These are phyloP conservation scores for Thyatira batis DNA, from an alignment of 2,888 invertebrate genomes.

Conservation along the genomic window DNA sequence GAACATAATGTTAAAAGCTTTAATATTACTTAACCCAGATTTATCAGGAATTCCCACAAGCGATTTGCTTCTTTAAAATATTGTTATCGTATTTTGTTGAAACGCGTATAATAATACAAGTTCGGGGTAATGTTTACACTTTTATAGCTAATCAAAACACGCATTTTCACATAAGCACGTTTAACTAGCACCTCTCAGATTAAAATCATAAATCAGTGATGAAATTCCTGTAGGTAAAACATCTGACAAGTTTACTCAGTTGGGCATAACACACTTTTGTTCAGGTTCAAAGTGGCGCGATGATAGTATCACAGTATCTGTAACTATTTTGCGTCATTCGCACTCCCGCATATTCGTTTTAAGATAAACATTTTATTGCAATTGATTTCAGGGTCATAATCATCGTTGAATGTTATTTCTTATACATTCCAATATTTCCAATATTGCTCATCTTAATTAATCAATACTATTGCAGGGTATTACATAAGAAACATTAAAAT, in stretches of 20 bases:
- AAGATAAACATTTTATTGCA: constrained; percentile 41
- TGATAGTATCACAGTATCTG: constrained; percentile 35
- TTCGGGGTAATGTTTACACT: constrained; percentile 14
- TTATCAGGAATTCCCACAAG: background rate
- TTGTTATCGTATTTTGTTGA: no score
- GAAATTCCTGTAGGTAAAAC: constrained; percentile 16
- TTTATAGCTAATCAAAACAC: constrained; percentile 22
- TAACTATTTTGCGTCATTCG: constrained; percentile 45
- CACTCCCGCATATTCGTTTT: constrained; percentile 26
- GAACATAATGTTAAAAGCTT: background rate
- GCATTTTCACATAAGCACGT: constrained; percentile 16
- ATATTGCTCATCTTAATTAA: background rate
- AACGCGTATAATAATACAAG: background rate
- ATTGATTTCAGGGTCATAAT: constrained; percentile 19
- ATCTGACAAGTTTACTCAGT: constrained; percentile 25
- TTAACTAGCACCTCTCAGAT: constrained; percentile 3
- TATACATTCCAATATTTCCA: constrained; percentile 14
- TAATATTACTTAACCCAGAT: background rate
- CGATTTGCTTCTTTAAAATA: background rate
- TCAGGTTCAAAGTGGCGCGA: constrained; percentile 43
- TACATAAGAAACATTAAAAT: background rate
- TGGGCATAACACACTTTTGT: constrained; percentile 27
- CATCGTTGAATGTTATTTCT: constrained; percentile 15
- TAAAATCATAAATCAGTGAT: constrained; percentile 32
- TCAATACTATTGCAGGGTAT: background rate